Evolutionary conservation across 2,888 invertebrate species (phyloP).

Genomic region (Nomada fabriciana): DNA sequence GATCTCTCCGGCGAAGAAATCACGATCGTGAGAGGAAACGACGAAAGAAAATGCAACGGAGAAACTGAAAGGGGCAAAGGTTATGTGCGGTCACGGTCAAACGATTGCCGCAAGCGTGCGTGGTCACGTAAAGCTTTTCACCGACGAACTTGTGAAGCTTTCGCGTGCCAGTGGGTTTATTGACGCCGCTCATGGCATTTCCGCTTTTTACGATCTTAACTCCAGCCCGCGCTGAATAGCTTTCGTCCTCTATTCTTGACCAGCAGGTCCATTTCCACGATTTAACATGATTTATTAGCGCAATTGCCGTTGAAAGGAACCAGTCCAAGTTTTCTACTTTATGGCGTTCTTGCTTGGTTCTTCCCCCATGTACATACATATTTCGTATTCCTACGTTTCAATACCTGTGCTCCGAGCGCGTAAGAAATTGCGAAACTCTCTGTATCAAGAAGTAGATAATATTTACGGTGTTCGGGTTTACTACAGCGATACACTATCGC

Average conservation of each 20-base stretch:
- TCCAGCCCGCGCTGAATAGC: constrained; percentile 10
- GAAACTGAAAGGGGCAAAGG: constrained; percentile 41
- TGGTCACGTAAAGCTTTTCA: constrained; percentile 61
- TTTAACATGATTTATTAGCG: too few species aligned
- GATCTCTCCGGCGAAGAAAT: neutral
- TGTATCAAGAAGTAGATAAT: too few species aligned
- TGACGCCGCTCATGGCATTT: constrained; percentile 5
- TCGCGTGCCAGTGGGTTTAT: constrained; percentile 37
- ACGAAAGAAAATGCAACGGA: neutral
- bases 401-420: too few species aligned
- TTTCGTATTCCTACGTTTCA: too few species aligned
- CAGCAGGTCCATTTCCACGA: neutral
- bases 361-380: too few species aligned
- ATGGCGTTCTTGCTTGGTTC: too few species aligned
- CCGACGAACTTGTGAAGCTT: constrained; percentile 37
- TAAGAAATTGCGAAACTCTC: too few species aligned
- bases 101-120: constrained; percentile 33
- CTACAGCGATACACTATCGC: too few species aligned
- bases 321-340: too few species aligned
- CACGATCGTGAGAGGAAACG: neutral
- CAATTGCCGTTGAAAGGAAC: too few species aligned
- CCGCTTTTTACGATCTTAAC: constrained; percentile 50
- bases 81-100: constrained; percentile 63
- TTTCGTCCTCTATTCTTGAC: constrained; percentile 20
- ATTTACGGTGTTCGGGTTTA: too few species aligned